Conservation (phyloP, 2,797 vertebrate species). For the Crocodylus rhombifer region DNA sequence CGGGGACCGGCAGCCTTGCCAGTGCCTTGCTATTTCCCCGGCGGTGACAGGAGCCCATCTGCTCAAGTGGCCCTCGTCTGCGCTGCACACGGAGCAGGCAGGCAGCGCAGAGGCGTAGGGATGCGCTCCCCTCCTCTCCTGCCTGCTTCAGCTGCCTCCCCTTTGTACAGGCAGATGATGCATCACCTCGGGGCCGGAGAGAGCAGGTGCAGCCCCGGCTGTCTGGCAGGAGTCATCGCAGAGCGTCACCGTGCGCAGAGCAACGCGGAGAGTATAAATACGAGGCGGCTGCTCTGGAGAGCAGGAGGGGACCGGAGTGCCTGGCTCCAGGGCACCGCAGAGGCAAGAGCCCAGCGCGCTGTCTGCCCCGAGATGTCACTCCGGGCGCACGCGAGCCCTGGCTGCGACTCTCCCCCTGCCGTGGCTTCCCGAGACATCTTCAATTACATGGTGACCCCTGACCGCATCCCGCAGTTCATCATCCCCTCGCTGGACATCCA, state of each 20-base stretch:
- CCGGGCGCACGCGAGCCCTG: neutral
- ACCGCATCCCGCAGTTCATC: conserved; percentile 84
- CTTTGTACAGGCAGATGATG: neutral
- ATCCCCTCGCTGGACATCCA: conserved; percentile 76
- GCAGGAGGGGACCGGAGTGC: neutral
- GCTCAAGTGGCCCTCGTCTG: fast-evolving
- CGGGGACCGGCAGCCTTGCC: fast-evolving
- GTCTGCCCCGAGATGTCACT: neutral
- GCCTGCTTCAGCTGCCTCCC: neutral
- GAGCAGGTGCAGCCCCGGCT: neutral
- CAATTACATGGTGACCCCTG: conserved; percentile 80
- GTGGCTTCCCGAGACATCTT: conserved; percentile 18
- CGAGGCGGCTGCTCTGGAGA: neutral
- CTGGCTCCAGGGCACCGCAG: too few species aligned
- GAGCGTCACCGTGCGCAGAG: neutral
- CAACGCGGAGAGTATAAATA: conserved; percentile 19
- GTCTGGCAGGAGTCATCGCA: neutral
- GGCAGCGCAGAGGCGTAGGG: neutral
- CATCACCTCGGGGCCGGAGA: neutral
- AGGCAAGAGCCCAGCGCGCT: fast-evolving
- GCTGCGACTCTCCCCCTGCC: neutral
- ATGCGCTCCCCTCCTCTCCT: fast-evolving
- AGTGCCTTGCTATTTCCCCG: neutral
- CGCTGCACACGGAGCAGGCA: too few species aligned
- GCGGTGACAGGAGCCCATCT: fast-evolving